A percentile compares a stretch with the other conserved stretches of the same genome.
These are phyloP conservation scores for Corynorhinus townsendii DNA, from an alignment of 2,113 vertebrate genomes.

Conservation along the genomic window DNA sequence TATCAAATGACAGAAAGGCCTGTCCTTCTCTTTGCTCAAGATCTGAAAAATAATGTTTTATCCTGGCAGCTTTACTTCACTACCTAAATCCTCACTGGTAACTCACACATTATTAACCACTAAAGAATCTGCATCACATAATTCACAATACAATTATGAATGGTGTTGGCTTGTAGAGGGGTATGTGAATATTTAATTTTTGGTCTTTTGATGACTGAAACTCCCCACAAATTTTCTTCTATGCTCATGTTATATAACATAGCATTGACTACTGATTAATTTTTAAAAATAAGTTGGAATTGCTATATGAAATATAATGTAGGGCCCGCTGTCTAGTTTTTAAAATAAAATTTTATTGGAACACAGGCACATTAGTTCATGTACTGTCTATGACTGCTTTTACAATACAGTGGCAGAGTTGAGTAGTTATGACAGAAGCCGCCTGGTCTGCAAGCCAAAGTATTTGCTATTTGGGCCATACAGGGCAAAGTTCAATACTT, in stretches of 20 bases:
- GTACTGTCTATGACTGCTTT: neutral
- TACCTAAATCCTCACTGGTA: neutral
- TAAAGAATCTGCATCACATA: neutral
- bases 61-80: neutral
- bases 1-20: neutral
- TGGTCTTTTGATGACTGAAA: neutral
- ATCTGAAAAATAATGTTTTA: neutral
- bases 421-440: neutral
- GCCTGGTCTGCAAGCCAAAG: neutral
- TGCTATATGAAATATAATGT: neutral
- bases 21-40: neutral
- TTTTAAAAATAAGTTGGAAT: neutral
- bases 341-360: neutral
- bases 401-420: neutral
- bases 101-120: neutral
- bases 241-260: neutral
- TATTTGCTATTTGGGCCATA: neutral
- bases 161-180: neutral
- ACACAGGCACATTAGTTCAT: neutral
- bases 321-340: neutral
- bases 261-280: neutral
- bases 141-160: neutral
- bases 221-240: neutral
- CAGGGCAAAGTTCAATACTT: neutral
- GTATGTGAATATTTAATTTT: neutral